A percentile compares a stretch with the other conserved stretches of the same genome.
phyloP scores from a whole-genome alignment of 1,140 invertebrate species.

The Zaprionus vittiger region DNA sequence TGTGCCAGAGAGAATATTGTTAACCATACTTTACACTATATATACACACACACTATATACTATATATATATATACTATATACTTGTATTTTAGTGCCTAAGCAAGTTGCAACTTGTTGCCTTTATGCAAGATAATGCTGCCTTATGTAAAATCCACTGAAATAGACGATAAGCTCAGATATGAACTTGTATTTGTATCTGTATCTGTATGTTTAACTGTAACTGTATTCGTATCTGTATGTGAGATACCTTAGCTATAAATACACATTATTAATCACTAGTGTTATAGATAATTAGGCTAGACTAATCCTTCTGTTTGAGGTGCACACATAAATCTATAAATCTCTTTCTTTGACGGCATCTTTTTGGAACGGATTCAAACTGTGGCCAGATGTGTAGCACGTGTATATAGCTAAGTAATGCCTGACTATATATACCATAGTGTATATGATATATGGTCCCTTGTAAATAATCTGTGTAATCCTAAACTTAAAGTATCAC shows the following conservation, averaged over 20 bases:
- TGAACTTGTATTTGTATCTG: background rate
- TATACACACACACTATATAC: conserved; percentile 12
- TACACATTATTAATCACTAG: conserved; percentile 7
- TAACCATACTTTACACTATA: conserved; percentile 12
- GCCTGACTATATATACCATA: conserved; percentile 45
- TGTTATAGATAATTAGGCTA: background rate
- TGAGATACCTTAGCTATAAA: conserved; percentile 21
- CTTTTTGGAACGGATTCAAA: conserved; percentile 2
- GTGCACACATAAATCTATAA: conserved; percentile 8
- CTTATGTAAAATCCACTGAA: conserved; percentile 77
- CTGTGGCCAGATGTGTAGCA: conserved; percentile 4
- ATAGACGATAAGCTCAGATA: conserved; percentile 59
- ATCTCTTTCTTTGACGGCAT: conserved; percentile 7
- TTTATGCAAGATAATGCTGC: conserved; percentile 60
- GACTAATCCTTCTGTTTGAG: background rate
- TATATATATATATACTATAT: background rate
- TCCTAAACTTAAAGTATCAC: conserved; percentile 62
- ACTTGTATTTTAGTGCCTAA: conserved; percentile 33
- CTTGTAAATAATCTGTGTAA: conserved; percentile 66
- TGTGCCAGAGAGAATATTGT: conserved; percentile 6
- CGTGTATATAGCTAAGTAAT: conserved; percentile 43
- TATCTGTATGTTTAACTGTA: background rate
- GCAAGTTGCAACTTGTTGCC: conserved; percentile 50
- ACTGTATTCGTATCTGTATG: conserved; percentile 19
- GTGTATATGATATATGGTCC: conserved; percentile 47